Evolutionary conservation across 2,113 vertebrate genomes (phyloP).

Genomic region (Gymnocephalus cernua): DNA sequence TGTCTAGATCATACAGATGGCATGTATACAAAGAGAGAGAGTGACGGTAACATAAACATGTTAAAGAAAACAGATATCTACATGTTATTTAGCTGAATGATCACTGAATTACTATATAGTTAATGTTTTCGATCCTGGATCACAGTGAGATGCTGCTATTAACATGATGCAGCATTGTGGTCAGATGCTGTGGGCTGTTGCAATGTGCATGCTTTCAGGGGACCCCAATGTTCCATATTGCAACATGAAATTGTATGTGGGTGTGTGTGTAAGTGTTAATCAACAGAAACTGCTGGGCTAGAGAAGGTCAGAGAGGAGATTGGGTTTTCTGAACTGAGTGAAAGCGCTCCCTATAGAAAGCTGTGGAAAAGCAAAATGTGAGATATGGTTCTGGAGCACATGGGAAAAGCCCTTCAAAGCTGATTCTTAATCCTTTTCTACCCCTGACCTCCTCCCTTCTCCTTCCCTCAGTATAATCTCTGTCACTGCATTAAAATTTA

Average conservation of each 20-base stretch:
- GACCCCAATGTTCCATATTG: conserved; percentile 37
- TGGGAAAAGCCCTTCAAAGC: conserved; percentile 79
- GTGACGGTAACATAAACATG: conserved; percentile 8
- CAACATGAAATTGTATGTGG: conserved; percentile 47
- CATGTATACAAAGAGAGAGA: conserved; percentile 39
- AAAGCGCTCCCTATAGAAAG: conserved; percentile 69
- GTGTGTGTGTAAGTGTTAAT: conserved; percentile 57
- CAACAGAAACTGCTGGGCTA: conserved; percentile 64
- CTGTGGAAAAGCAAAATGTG: conserved; percentile 57
- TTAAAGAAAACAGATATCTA: background rate
- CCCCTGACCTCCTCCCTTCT: conserved; percentile 56
- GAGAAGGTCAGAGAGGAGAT: conserved; percentile 80
- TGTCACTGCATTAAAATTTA: conserved; percentile 74
- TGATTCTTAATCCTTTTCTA: conserved; percentile 73
- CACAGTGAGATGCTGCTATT: background rate
- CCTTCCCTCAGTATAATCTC: conserved; percentile 72
- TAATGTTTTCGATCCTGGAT: background rate
- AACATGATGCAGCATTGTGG: background rate
- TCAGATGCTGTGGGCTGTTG: conserved; percentile 36
- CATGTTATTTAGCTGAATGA: background rate
- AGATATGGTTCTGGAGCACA: conserved; percentile 72
- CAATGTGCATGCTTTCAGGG: conserved; percentile 36
- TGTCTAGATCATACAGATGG: conserved; percentile 46
- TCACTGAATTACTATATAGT: background rate
- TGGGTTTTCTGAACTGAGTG: conserved; percentile 72